These are phyloP conservation scores for Ochropleura leucogaster DNA, from an alignment of 2,888 invertebrate species.

Conservation along the genomic window DNA sequence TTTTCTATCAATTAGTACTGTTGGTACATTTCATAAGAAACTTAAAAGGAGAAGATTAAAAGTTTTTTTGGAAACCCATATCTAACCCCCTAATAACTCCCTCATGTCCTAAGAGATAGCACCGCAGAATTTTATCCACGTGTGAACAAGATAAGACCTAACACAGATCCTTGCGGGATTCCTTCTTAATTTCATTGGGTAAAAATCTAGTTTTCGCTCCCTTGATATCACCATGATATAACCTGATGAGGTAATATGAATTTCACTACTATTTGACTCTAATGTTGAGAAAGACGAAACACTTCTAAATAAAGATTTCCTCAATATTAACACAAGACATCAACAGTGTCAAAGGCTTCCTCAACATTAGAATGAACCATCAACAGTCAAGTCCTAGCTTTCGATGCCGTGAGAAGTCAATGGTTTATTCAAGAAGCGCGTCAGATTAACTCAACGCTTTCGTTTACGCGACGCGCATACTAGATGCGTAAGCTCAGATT, in stretches of 20 bases:
- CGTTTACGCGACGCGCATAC: slow-evolving; percentile 59
- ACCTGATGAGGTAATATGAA: slow-evolving; percentile 8
- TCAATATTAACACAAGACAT: slow-evolving; percentile 19
- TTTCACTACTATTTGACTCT: background rate
- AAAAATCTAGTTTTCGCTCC: slow-evolving; percentile 1
- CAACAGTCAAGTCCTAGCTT: slow-evolving; percentile 43
- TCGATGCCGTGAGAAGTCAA: slow-evolving; percentile 59
- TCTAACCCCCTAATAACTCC: too few species aligned
- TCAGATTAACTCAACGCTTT: slow-evolving; percentile 63
- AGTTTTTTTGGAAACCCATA: too few species aligned
- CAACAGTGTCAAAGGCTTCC: slow-evolving; percentile 13
- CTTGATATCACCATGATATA: slow-evolving; percentile 17
- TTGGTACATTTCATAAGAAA: too few species aligned
- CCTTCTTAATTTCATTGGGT: background rate
- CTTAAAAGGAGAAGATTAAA: too few species aligned
- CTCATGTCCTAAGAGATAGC: too few species aligned
- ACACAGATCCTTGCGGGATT: background rate
- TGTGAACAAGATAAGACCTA: background rate
- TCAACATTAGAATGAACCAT: slow-evolving; percentile 26
- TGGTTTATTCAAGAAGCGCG: slow-evolving; percentile 64
- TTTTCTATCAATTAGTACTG: too few species aligned
- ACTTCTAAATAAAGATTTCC: slow-evolving; percentile 30
- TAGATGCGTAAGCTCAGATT: slow-evolving; percentile 45
- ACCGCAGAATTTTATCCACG: background rate
- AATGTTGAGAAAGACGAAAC: slow-evolving; percentile 4